A percentile compares a stretch with the other conserved stretches of the same genome.
Conservation (phyloP, 2,888 invertebrate species). For the Nymphalis urticae region DNA sequence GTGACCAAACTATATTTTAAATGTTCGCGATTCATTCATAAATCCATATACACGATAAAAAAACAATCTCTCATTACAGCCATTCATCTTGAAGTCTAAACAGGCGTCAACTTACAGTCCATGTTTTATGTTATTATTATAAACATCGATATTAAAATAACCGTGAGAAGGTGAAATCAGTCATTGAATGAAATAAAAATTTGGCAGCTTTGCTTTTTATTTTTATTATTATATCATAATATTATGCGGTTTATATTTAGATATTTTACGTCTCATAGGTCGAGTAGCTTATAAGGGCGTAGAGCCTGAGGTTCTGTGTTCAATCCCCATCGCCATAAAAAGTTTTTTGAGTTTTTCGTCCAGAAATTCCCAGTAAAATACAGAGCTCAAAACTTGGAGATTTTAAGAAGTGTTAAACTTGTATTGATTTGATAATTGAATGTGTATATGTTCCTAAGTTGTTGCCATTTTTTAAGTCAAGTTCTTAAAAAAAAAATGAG, state of each 20-base stretch:
- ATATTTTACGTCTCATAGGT: no score
- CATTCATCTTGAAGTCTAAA: slow-evolving; percentile 77
- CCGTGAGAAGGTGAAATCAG: slow-evolving; percentile 58
- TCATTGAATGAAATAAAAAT: slow-evolving; percentile 32
- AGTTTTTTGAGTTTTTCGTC: no score
- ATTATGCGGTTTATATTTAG: not conserved
- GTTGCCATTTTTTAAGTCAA: no score
- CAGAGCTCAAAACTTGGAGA: no score
- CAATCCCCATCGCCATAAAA: no score
- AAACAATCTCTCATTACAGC: slow-evolving; percentile 54
- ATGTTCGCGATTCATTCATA: slow-evolving; percentile 28
- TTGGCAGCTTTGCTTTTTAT: slow-evolving; percentile 18
- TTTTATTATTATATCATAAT: slow-evolving; percentile 14
- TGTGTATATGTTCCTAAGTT: no score
- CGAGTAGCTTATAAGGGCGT: no score
- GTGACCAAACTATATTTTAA: not conserved
- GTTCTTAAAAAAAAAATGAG: no score
- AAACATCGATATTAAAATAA: slow-evolving; percentile 75
- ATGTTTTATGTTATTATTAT: slow-evolving; percentile 61
- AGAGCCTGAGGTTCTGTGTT: no score
- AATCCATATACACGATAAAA: slow-evolving; percentile 23
- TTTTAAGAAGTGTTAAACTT: no score
- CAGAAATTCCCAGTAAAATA: no score
- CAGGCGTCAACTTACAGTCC: slow-evolving; percentile 60
- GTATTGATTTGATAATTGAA: no score